Percentiles rank a stretch among this genome's conserved stretches.
phyloP scores from a whole-genome alignment of 2,797 vertebrate genomes.

The Buphagus erythrorhynchus region DNA sequence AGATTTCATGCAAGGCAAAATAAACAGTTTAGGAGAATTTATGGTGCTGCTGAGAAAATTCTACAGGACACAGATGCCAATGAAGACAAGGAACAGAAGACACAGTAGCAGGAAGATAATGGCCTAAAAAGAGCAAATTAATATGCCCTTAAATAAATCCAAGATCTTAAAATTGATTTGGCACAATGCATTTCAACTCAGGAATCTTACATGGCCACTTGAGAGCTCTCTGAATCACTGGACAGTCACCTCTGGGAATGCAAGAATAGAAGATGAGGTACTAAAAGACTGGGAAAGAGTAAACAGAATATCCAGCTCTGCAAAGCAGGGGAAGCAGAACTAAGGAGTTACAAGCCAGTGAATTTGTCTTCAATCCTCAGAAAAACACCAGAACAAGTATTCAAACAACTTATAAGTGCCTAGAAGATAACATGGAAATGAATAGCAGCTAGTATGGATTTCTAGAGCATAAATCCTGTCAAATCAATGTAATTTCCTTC shows the following conservation, averaged over 20 bases:
- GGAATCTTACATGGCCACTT: neutral
- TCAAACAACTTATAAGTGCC: conserved; percentile 5
- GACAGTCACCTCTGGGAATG: neutral
- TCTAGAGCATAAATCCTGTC: conserved; percentile 23
- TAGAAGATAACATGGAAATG: conserved; percentile 19
- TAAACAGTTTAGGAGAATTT: neutral
- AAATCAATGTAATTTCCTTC: conserved; percentile 33
- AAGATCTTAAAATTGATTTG: neutral
- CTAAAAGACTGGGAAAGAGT: neutral
- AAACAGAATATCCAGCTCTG: neutral
- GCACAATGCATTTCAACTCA: neutral
- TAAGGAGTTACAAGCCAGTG: neutral
- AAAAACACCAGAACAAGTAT: conserved; percentile 6
- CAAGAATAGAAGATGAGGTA: neutral
- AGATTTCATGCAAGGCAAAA: neutral
- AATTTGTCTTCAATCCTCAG: neutral
- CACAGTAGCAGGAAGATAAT: neutral
- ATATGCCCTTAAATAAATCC: neutral
- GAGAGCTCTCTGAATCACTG: neutral
- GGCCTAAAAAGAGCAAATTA: neutral
- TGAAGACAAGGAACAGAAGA: neutral
- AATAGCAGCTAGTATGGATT: conserved; percentile 5
- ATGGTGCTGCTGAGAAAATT: neutral
- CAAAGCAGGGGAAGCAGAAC: neutral
- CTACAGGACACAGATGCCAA: neutral